phyloP scores from a whole-genome alignment of 2,888 invertebrate species.

The Eupeodes latifasciatus region DNA sequence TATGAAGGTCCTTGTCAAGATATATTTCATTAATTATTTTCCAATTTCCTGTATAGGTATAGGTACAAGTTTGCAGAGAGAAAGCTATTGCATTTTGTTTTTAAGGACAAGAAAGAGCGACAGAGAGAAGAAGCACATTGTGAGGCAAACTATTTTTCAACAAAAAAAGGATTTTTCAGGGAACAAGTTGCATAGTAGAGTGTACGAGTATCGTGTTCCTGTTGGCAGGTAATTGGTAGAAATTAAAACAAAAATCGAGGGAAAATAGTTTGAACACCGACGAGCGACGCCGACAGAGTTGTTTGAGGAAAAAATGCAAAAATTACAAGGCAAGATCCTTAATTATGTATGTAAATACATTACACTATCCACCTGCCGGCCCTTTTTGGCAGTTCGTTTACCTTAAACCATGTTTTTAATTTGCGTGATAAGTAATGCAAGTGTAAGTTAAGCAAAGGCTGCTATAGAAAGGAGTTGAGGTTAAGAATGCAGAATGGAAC shows the following conservation, averaged over 20 bases:
- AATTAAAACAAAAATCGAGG: no score
- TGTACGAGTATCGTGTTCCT: neutral
- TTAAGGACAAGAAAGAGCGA: neutral
- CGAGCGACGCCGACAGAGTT: neutral
- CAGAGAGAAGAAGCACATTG: neutral
- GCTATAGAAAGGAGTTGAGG: conserved; percentile 8
- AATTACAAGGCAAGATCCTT: neutral
- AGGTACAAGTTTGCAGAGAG: neutral
- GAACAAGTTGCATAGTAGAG: neutral
- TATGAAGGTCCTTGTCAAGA: conserved; percentile 14
- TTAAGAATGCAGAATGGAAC: conserved; percentile 4
- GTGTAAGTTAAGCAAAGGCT: neutral
- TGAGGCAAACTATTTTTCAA: neutral
- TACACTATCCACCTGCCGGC: conserved; percentile 8
- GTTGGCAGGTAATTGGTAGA: neutral
- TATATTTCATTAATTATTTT: conserved; percentile 29
- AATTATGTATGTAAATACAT: conserved; percentile 28
- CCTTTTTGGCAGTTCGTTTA: conserved; percentile 16
- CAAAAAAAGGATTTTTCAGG: neutral
- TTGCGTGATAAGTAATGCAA: conserved; percentile 16
- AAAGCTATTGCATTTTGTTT: neutral
- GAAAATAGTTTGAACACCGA: neutral
- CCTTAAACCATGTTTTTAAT: conserved; percentile 45
- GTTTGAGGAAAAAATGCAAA: neutral
- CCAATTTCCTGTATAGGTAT: neutral